Conservation (phyloP, 2,888 invertebrate genomes). For the Plagodis pulveraria region DNA sequence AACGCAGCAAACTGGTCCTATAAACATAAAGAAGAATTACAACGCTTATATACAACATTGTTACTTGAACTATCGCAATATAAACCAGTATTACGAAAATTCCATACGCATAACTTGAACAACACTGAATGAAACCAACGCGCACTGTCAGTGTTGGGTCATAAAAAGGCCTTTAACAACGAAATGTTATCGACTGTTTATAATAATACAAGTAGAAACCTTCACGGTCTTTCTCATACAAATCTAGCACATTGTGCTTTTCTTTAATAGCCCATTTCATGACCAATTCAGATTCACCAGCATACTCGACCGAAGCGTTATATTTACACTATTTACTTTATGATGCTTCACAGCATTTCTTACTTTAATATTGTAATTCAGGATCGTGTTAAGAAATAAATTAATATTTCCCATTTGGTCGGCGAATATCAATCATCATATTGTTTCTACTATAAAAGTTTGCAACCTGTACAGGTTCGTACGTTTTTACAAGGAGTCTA, state of each 20-base stretch:
- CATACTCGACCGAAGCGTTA: conserved; percentile 10
- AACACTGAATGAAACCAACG: conserved; percentile 29
- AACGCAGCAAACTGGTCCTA: conserved; percentile 26
- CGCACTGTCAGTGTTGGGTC: conserved; percentile 21
- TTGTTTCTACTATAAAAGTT: conserved; percentile 39
- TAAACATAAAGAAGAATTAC: conserved; percentile 30
- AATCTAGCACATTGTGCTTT: conserved; percentile 21
- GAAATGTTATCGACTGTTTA: conserved; percentile 17
- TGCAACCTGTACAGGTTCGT: conserved; percentile 31
- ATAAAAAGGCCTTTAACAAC: conserved; percentile 29
- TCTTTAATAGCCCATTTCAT: conserved; percentile 18
- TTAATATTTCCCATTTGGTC: conserved; percentile 24
- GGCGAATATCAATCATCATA: conserved; percentile 35
- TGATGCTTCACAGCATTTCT: conserved; percentile 23
- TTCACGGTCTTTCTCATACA: conserved; percentile 31
- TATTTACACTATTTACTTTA: conserved; percentile 27
- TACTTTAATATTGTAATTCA: conserved; percentile 40
- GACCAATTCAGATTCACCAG: conserved; percentile 23
- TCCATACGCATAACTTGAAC: conserved; percentile 22
- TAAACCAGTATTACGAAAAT: conserved; percentile 28
- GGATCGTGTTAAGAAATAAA: conserved; percentile 37
- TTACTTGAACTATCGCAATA: conserved; percentile 25
- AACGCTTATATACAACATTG: conserved; percentile 21
- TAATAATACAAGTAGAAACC: conserved; percentile 23
- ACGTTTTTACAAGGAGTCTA: too few relatives aligned